Evolutionary conservation across 1,140 invertebrate genomes (phyloP), one percentile per base, ranked within the genome.

Genomic region (Drosophila punjabiensis): DNA sequence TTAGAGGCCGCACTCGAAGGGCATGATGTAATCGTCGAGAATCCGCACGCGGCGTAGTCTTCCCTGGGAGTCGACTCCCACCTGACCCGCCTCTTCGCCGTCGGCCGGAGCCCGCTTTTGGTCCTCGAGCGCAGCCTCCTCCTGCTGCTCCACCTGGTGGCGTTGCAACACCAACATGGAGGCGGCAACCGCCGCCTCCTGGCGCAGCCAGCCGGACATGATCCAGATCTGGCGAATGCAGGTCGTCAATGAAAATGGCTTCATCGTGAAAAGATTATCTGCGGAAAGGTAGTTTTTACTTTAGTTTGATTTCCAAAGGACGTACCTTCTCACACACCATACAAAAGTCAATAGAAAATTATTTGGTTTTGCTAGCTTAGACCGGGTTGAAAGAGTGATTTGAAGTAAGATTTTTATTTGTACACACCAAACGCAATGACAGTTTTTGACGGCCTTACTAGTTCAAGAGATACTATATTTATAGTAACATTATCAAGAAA

Each of bases 141-240:
- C 41, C 41, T 30, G 28, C 18, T 47, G 18, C 30, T 66, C 24
- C 13, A 50, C 43, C 24, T 89, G 70, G 10, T 62, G 41, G 8
- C 79, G 85, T 5, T 50, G 75, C 47, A 70, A 28, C 18, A 85
- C 79, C 33, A 85, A 24, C 81, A 89, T 90, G 9, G 63, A 75
- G 10, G 85, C 85, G 1, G 85, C 78, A 10, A 76, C 67, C 8
- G 83, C 64, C 24, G 86, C 86, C 64, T 89, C 85, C 43, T 90
- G 76, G 6, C 85, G 86, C 20, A 89, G 53, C 78, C 79, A 89
- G 24, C 50, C 58, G 56, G 86, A 64, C 61, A 89, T 48, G 16
- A 90, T 74, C 86, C 82, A 89, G 41, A 89, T 73, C 13, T 78
- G 79, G 18, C 85, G 85, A 8, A 89, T 66, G 24, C 86, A 76